Evolutionary conservation across 1,140 invertebrate genomes (phyloP).

Genomic region (Gryllus bimaculatus): DNA sequence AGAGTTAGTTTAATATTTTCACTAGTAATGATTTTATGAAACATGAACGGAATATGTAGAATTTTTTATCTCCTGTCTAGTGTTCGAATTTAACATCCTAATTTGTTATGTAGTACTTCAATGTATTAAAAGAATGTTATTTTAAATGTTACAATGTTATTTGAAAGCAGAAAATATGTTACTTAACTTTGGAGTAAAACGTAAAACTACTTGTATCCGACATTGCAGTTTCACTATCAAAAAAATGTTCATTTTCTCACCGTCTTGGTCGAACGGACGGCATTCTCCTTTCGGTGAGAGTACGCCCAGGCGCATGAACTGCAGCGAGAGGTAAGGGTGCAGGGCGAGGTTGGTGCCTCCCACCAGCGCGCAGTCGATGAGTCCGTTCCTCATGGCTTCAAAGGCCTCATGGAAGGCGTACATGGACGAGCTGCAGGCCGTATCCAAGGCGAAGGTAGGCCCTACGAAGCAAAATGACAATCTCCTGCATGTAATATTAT

Average conservation of each 20-base stretch:
- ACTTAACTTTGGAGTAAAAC: no score
- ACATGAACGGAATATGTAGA: no score
- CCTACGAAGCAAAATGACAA: constrained; percentile 42
- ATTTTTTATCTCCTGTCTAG: no score
- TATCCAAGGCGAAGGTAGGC: constrained; percentile 87
- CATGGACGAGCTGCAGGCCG: constrained; percentile 88
- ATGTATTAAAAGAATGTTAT: no score
- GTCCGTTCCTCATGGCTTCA: constrained; percentile 65
- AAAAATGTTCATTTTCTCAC: constrained; percentile 21
- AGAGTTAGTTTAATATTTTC: no score
- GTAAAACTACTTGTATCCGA: not conserved
- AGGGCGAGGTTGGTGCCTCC: constrained; percentile 68
- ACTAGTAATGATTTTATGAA: no score
- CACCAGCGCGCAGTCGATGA: constrained; percentile 88
- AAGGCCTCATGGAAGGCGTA: constrained; percentile 82
- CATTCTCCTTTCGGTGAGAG: constrained; percentile 75
- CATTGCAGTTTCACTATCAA: not conserved
- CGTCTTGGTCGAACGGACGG: constrained; percentile 75
- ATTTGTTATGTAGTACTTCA: no score
- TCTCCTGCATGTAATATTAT: no score
- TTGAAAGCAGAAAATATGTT: not conserved
- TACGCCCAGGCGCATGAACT: constrained; percentile 67
- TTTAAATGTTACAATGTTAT: no score
- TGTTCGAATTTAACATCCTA: no score
- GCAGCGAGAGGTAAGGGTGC: constrained; percentile 76